Evolutionary conservation across 2,113 vertebrate genomes (phyloP), one percentile per base, ranked within the genome.

Genomic region (Talpa occidentalis): DNA sequence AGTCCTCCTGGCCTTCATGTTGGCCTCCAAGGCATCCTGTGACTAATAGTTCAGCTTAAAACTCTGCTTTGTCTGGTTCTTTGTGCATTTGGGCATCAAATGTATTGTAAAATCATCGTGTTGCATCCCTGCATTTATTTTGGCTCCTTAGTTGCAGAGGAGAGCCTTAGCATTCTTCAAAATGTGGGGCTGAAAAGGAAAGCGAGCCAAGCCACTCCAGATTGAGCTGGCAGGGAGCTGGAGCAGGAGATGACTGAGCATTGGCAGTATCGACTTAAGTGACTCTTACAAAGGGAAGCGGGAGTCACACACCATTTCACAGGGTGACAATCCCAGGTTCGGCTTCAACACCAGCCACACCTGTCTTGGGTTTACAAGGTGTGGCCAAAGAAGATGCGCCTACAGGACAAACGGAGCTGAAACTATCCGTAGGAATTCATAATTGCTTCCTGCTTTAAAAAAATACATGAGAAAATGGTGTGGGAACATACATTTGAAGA

Each of bases 91-190:
- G 83, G 88, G 80, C 52, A 76, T 62, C 70, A 76, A 49, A n/a
- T 80, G 70, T 64, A 70, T 84, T 70, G n/a, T 19, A 91, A 96
- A 83, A 72, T 6, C 42, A 66, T 40, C 15, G 12, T 17, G 59
- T 42, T 44, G 64, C n/a, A 64, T 73, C 54, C 10, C 2, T 72
- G 47, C 22, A 17, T 77, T 82, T 74, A 52, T 67, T 82, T 95
- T 94, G 90, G 83, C 79, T 86, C 94, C 56, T 62, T 30, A 44
- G 11, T 76, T 76, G 37, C 37, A 93, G 30, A 47, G 37, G 67
- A 60, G 52, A 54, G 19, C 70, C 62, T 90, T 24, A 14, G 52
- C 70, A 24, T n/a, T 91, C 81, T 79, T 79, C 32, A 78, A 78
- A 78, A 8, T 56, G 64, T 22, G 12, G 17, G 66, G 21, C 90